Conservation (phyloP, 2,888 invertebrate genomes). For the Hydrotaea diabolus region DNA sequence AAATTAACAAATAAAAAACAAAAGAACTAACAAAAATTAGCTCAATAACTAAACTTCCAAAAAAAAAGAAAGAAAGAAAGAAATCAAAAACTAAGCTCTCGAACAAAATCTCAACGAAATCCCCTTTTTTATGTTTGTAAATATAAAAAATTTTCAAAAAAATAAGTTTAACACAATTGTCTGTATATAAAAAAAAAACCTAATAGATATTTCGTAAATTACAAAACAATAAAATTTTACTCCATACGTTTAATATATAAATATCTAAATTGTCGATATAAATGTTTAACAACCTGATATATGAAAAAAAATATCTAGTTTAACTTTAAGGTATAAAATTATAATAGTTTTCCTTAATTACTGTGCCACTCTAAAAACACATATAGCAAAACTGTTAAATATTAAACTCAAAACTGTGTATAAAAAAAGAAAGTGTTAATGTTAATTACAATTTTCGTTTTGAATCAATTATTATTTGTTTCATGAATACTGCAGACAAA, state of each 20-base stretch:
- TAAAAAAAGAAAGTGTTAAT: background rate
- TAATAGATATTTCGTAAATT: background rate
- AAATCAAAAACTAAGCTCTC: constrained; percentile 3
- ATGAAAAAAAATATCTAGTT: constrained; percentile 11
- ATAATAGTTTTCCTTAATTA: constrained; percentile 19
- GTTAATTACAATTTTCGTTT: background rate
- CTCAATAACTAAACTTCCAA: constrained; percentile 40
- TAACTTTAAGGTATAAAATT: background rate
- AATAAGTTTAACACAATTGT: background rate
- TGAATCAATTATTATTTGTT: no score
- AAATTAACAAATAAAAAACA: constrained; percentile 19
- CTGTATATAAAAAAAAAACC: background rate
- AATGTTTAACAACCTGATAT: background rate
- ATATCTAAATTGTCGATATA: background rate
- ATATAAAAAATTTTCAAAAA: constrained; percentile 3
- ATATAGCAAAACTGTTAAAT: constrained; percentile 10
- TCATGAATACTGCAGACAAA: no score
- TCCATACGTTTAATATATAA: background rate
- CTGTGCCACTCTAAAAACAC: constrained; percentile 33
- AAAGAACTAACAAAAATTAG: constrained; percentile 44
- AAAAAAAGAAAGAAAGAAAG: no score
- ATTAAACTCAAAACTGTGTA: background rate
- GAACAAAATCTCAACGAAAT: constrained; percentile 22
- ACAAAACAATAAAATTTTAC: background rate
- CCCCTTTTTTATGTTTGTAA: background rate